Evolutionary conservation across 2,113 vertebrate species (phyloP).

Genomic region (Heteronetta atricapilla): DNA sequence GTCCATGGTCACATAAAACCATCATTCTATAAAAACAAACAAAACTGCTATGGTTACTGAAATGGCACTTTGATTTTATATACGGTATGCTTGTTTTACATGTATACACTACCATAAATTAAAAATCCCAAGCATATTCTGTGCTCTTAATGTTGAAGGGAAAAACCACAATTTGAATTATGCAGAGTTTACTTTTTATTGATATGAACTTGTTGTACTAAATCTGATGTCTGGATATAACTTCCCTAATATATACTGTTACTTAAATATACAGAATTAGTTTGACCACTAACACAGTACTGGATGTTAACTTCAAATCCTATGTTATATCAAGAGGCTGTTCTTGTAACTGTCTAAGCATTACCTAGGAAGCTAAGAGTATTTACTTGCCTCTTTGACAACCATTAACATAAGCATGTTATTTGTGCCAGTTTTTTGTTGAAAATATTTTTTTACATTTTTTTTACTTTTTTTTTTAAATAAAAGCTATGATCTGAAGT

Average conservation of each 20-base stretch:
- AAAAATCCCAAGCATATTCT: constrained; percentile 71
- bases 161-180: constrained; percentile 78
- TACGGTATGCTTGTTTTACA: constrained; percentile 55
- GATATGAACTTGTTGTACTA: constrained; percentile 76
- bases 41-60: constrained; percentile 67
- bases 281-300: constrained; percentile 79
- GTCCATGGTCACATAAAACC: constrained; percentile 31
- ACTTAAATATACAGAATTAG: constrained; percentile 67
- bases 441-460: constrained; percentile 31
- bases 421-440: constrained; percentile 72
- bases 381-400: constrained; percentile 76
- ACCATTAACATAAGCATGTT: constrained; percentile 69
- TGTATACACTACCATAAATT: constrained; percentile 75
- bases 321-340: constrained; percentile 62
- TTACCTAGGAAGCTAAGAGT: constrained; percentile 78
- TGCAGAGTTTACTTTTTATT: constrained; percentile 80
- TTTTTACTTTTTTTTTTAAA: neutral
- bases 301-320: constrained; percentile 71
- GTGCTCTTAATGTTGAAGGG: constrained; percentile 78
- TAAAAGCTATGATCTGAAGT: constrained; percentile 58
- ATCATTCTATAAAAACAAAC: constrained; percentile 71
- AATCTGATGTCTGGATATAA: constrained; percentile 74
- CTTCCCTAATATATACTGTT: constrained; percentile 73
- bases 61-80: constrained; percentile 76
- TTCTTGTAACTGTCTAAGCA: constrained; percentile 75